Evolutionary conservation across 2,888 invertebrate species (phyloP), one percentile per base, ranked within the genome.

Genomic region (Agrenia bidenticulata): DNA sequence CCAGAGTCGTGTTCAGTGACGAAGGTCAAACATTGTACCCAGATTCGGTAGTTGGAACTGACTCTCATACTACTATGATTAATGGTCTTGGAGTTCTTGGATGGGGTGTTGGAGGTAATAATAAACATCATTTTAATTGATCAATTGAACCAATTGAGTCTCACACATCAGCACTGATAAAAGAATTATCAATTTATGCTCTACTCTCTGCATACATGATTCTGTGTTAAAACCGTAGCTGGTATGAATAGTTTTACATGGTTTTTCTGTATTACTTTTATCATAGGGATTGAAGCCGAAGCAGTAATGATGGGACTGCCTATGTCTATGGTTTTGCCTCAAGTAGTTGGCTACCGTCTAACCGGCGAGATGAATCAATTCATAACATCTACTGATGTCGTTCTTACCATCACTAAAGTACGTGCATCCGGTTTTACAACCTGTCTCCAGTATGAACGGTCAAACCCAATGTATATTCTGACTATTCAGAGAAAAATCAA

Each of bases 1-100:
- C 92, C 0, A 83, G 92, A 64, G 94, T 97, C 15, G 95, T 97
- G 39, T 97, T 97, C 79, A 85, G 83, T 0, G 80, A 85, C 17
- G 82, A 85, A 51, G 78, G 82, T 56, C 77, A 88, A 0, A 39
- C 60, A 2, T 81, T 95, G 1, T 89, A 92, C 78, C 94, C 94
- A 0, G 95, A 96, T 80, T 91, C 90, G 11, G 88, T 94, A 70
- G 97, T 99, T 45, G 98, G 98, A 9, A 98, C 98, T 0, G 99
- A 99, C 84, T 95, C 95, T 0, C 98, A 99, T 78, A 99, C 98
- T 1, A 98, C 98, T 15, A 98, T 99, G 97, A 95, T 98, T 73
- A 96, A 96, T 79, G 97, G 97, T 0, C 85, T 97, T 2, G 97
- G 98, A 0, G 91, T 98, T 1, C 85, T 97, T 2, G 98, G 97